Evolutionary conservation across 2,113 vertebrate species (phyloP).

Genomic region (Panurus biarmicus): DNA sequence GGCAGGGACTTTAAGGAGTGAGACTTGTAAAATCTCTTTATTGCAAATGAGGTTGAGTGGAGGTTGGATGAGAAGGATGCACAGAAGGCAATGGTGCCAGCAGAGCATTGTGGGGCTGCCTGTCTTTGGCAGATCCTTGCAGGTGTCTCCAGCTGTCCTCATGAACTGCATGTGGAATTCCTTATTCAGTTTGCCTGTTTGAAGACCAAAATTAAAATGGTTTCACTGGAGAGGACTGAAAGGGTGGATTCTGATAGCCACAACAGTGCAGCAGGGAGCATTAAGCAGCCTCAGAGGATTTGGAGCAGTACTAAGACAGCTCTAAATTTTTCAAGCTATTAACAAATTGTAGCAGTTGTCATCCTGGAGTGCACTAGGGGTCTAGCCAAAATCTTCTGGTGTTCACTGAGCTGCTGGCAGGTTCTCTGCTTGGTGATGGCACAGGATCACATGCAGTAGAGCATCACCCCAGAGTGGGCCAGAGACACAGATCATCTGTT

Average conservation of each 20-base stretch:
- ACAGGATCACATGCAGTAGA: background rate
- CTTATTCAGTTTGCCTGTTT: background rate
- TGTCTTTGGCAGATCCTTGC: background rate
- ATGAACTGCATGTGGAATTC: background rate
- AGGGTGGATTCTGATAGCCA: background rate
- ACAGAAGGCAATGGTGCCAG: background rate
- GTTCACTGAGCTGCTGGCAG: background rate
- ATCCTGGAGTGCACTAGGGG: background rate
- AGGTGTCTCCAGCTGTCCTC: background rate
- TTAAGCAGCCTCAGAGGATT: background rate
- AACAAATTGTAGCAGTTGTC: background rate
- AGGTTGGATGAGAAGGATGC: background rate
- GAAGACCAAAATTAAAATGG: background rate
- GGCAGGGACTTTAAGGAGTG: background rate
- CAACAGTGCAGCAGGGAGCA: background rate
- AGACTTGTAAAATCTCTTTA: background rate
- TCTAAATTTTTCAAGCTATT: background rate
- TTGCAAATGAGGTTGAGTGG: background rate
- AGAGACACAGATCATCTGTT: background rate
- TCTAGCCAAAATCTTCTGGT: background rate
- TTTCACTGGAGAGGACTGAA: background rate
- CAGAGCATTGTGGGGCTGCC: background rate
- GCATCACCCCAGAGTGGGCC: background rate
- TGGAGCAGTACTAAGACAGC: background rate
- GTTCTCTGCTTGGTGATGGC: background rate